These are phyloP conservation scores for Mustela nigripes DNA, from an alignment of 2,113 vertebrate genomes.

Conservation along the genomic window DNA sequence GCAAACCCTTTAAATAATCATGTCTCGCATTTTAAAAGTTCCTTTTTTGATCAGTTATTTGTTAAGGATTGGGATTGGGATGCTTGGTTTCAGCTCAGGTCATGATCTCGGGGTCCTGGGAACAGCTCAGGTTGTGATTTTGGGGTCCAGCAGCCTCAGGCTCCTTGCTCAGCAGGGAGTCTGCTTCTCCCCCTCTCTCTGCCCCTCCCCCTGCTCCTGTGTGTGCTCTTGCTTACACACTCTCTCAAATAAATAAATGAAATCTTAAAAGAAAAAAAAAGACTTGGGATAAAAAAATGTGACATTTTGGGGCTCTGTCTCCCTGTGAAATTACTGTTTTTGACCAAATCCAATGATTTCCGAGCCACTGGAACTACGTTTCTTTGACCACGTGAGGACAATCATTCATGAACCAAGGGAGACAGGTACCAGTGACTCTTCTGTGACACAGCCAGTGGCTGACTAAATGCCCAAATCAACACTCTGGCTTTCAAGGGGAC, in stretches of 20 bases:
- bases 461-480: constrained; percentile 47
- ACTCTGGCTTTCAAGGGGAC: constrained; percentile 82
- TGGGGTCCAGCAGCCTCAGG: not conserved
- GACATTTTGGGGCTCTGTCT: not conserved
- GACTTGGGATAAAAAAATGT: not conserved
- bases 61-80: not conserved
- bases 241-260: not conserved
- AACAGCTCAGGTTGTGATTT: not conserved
- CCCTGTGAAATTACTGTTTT: not conserved
- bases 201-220: no score
- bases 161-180: not conserved
- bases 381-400: not conserved
- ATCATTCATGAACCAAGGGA: not conserved
- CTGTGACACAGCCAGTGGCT: constrained; percentile 21
- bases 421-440: not conserved
- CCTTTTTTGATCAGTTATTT: constrained; percentile 28
- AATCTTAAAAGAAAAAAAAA: not conserved
- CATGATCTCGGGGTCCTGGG: not conserved
- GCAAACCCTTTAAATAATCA: not conserved
- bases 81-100: not conserved
- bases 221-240: not conserved
- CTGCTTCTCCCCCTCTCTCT: not conserved
- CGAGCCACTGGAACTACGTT: not conserved
- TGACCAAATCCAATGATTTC: not conserved
- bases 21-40: not conserved